Conservation (phyloP, 1,140 invertebrate species). For the Lutraria rhynchaena region DNA sequence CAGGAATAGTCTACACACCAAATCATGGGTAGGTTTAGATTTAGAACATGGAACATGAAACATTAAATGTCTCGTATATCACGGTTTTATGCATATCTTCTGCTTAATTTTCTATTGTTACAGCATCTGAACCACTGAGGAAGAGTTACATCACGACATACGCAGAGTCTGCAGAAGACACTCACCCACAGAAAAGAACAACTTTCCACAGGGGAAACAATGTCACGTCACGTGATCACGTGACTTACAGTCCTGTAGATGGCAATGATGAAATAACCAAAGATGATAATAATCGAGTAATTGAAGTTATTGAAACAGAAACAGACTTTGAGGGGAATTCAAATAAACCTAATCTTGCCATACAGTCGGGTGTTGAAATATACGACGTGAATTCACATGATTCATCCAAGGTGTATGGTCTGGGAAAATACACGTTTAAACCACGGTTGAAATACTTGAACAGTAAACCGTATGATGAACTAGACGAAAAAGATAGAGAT, state of each 20-base stretch:
- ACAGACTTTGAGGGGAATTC: neutral
- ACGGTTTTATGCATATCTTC: too few species aligned
- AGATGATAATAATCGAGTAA: too few species aligned
- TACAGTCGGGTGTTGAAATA: conserved; percentile 30
- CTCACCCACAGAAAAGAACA: neutral
- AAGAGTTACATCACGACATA: conserved; percentile 30
- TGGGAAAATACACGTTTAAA: conserved; percentile 49
- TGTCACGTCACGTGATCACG: neutral
- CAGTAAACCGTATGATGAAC: conserved; percentile 10
- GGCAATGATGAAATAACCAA: neutral
- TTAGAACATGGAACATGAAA: too few species aligned
- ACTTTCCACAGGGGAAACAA: too few species aligned
- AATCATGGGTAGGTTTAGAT: too few species aligned
- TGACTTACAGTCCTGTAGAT: neutral
- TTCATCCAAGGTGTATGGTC: neutral
- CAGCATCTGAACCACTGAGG: conserved; percentile 13
- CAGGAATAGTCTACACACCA: too few species aligned
- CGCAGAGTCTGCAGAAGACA: neutral
- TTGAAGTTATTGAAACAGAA: neutral
- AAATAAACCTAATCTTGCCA: conserved; percentile 9
- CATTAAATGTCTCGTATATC: too few species aligned
- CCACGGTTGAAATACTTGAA: conserved; percentile 43
- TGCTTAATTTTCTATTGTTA: too few species aligned
- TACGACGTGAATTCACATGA: neutral
- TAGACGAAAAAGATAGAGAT: conserved; percentile 31